Conservation (phyloP, 2,797 vertebrate genomes). For the Chrosomus eos region DNA sequence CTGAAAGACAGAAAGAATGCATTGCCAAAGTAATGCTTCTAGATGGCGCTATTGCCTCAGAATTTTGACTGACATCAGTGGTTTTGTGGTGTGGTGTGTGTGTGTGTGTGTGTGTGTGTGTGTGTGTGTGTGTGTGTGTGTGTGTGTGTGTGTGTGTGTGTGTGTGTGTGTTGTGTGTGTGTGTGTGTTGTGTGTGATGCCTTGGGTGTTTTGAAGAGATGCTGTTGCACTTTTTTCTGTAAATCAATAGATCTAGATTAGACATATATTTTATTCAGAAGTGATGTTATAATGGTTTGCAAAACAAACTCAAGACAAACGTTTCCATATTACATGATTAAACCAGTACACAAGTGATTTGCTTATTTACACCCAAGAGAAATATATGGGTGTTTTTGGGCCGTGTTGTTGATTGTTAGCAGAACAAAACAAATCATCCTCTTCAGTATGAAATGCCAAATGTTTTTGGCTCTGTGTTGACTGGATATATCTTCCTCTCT, state of each 20-base stretch:
- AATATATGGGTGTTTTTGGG: background rate
- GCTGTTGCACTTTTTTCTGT: no score
- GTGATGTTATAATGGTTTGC: background rate
- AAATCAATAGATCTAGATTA: background rate
- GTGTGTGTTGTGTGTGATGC: background rate
- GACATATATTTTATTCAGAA: background rate
- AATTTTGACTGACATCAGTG: background rate
- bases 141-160: background rate
- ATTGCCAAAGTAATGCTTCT: background rate
- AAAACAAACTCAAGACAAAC: background rate
- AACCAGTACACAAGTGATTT: background rate
- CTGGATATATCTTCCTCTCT: slow-evolving; percentile 33
- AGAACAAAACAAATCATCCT: slow-evolving; percentile 37
- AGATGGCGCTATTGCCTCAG: background rate
- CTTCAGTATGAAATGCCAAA: slow-evolving; percentile 39
- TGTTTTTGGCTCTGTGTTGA: slow-evolving; percentile 44
- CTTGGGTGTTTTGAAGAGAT: background rate
- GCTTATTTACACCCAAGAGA: background rate
- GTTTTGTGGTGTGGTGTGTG: background rate
- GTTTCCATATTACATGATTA: background rate
- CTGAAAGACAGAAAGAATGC: background rate
- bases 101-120: background rate
- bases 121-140: background rate
- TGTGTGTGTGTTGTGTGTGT: background rate
- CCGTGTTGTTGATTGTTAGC: slow-evolving; percentile 2